A percentile compares a stretch with the other conserved stretches of the same genome.
These are phyloP conservation scores for Panzeria rudis DNA, from an alignment of 2,888 invertebrate genomes.

Conservation along the genomic window DNA sequence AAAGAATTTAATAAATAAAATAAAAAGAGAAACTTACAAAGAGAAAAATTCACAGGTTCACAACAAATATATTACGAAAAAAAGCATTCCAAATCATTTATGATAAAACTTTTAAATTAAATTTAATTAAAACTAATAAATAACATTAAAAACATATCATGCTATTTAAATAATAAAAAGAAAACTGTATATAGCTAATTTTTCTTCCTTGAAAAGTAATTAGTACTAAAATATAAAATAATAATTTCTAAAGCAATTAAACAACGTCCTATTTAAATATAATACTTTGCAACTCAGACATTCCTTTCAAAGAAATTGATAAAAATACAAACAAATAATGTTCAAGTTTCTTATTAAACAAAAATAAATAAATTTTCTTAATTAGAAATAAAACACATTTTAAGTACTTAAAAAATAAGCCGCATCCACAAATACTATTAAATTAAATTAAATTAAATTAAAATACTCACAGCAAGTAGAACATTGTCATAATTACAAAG, in stretches of 20 bases:
- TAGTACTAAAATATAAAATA: not conserved
- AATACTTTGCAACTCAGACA: conserved; percentile 67
- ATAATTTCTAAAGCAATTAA: conserved; percentile 11
- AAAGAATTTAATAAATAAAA: conserved; percentile 64
- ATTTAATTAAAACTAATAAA: conserved; percentile 18
- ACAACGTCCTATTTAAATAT: conserved; percentile 31
- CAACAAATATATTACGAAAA: conserved; percentile 7
- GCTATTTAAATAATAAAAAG: conserved; percentile 34
- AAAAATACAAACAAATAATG: conserved; percentile 31
- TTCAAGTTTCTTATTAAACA: conserved; percentile 61
- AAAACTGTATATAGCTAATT: conserved; percentile 57
- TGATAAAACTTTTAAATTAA: conserved; percentile 24
- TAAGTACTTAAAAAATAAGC: conserved; percentile 52
- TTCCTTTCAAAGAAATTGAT: conserved; percentile 54
- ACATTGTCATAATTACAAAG: not conserved
- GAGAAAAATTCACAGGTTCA: conserved; percentile 50
- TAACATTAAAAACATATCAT: conserved; percentile 64
- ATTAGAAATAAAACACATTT: conserved; percentile 44
- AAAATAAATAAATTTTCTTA: conserved; percentile 50
- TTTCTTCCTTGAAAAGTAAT: conserved; percentile 16
- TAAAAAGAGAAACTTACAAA: not conserved
- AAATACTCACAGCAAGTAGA: not conserved
- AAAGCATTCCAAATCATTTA: conserved; percentile 64
- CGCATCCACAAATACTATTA: conserved; percentile 32
- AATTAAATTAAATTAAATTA: conserved; percentile 8